Base-by-base conservation (phyloP, 1,140 invertebrate species). In the Mercenaria mercenaria region DNA sequence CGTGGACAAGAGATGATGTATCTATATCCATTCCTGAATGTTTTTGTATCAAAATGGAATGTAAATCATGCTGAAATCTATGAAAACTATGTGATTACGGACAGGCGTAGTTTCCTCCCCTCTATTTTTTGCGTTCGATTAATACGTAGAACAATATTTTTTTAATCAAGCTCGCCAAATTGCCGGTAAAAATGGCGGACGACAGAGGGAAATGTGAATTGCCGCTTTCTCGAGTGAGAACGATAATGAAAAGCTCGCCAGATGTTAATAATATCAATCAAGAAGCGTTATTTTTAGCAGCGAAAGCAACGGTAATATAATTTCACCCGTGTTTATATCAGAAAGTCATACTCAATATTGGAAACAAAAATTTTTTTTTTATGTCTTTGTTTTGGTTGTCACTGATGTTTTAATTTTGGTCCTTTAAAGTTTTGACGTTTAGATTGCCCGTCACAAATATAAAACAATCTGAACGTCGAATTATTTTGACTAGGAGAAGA, bases 161-260 rank as follows among this genome's bases (percentile, higher is more conserved):
- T n/a, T 52, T 64, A 82, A 82, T 64, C 80, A 41, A 61, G 56
- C 80, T 82, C 61, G 61, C 80, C 56, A 64, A 81, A 43, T 93
- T 77, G 95, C 18, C 20, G 26, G 93, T 34, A 95, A n/a, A 93
- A 76, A 94, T 94, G 93, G 91, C 92, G 69, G 93, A 93, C 67
- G 90, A 96, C 29, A 43, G 56, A 91, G 96, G 96, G 67, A 91
- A 89, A 47, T 92, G 92, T 56, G 96, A 96, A 77, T 94, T 98
- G 87, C 97, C 98, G 0, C 95, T 98, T 88, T 97, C 97, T 34
- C 97, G 98, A 91, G 97, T 98, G 13, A 97, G 97, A 96, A 98
- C 97, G 61, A 98, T 98, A 83, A 98, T 98, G 98, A 98, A 98
- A 96, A 98, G 98, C 96, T 98, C 98, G 2, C 98, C 98, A 50